Conservation (phyloP, 2,888 invertebrate species). For the Aelia acuminata region DNA sequence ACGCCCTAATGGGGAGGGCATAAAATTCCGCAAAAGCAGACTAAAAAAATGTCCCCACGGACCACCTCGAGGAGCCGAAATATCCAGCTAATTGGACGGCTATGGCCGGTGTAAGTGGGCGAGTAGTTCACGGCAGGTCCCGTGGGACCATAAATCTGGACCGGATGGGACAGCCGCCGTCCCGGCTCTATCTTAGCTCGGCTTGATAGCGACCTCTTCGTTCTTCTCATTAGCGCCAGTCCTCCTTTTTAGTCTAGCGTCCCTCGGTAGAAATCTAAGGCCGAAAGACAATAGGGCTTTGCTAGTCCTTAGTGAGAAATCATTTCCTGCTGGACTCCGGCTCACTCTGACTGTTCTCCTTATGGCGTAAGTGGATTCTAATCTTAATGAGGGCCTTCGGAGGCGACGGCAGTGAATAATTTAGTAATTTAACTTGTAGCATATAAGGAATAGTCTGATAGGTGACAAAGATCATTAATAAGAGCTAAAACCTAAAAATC, state of each 20-base stretch:
- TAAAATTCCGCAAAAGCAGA: conserved; percentile 36
- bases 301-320: conserved; percentile 20
- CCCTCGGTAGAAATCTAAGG: neutral
- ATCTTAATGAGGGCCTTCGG: neutral
- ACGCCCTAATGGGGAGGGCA: neutral
- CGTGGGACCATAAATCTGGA: conserved; percentile 34
- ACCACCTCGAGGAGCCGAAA: conserved; percentile 49
- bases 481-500: neutral
- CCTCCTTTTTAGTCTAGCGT: conserved; percentile 30
- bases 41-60: conserved; percentile 6
- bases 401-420: neutral
- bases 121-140: conserved; percentile 50
- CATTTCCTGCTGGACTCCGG: neutral
- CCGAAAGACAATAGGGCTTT: neutral
- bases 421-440: neutral
- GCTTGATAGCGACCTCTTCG: neutral
- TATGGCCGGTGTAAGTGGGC: conserved; percentile 52
- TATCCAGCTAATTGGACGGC: conserved; percentile 54
- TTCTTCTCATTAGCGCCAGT: conserved; percentile 53
- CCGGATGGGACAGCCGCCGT: conserved; percentile 19
- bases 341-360: neutral
- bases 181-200: conserved; percentile 51
- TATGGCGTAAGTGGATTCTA: conserved; percentile 24
- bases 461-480: neutral
- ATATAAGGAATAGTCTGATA: neutral